A percentile compares a stretch with the other conserved stretches of the same genome.
Evolutionary conservation across 2,797 vertebrate species (phyloP).

Genomic region (Crocodylus rhombifer): DNA sequence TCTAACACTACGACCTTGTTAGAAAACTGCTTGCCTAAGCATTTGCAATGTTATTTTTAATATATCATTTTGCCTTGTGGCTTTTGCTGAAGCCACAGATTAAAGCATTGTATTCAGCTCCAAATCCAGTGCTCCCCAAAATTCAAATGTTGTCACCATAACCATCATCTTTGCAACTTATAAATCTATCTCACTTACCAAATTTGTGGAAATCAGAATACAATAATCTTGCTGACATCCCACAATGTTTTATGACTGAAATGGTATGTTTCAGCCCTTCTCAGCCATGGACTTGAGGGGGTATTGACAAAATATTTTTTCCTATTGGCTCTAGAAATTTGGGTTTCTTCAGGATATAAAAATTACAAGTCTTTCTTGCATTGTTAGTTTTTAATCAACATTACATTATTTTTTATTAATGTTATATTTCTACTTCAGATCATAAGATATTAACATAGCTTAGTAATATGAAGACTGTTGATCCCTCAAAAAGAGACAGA

Average conservation of each 20-base stretch:
- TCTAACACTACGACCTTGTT: too few relatives aligned
- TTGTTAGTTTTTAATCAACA: constrained; percentile 19
- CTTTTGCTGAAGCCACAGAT: too few relatives aligned
- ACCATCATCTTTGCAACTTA: background rate
- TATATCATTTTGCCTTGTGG: too few relatives aligned
- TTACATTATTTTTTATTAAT: background rate
- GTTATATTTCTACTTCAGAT: constrained; percentile 25
- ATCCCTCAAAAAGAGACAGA: too few relatives aligned
- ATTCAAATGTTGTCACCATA: background rate
- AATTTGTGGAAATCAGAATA: constrained; percentile 19
- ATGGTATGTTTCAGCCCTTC: constrained; percentile 9
- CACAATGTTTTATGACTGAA: constrained; percentile 17
- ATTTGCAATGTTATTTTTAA: too few relatives aligned
- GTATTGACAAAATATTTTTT: constrained; percentile 57
- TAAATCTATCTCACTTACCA: background rate
- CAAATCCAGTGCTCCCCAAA: too few relatives aligned
- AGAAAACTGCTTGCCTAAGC: too few relatives aligned
- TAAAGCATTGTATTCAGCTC: too few relatives aligned
- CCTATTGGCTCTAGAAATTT: constrained; percentile 9
- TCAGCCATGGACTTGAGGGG: constrained; percentile 17
- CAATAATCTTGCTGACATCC: background rate
- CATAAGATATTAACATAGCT: constrained; percentile 23
- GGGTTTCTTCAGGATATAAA: constrained; percentile 24
- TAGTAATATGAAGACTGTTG: too few relatives aligned
- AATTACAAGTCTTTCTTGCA: constrained; percentile 31